phyloP scores from a whole-genome alignment of 2,113 vertebrate species.

The Solenodon paradoxus region DNA sequence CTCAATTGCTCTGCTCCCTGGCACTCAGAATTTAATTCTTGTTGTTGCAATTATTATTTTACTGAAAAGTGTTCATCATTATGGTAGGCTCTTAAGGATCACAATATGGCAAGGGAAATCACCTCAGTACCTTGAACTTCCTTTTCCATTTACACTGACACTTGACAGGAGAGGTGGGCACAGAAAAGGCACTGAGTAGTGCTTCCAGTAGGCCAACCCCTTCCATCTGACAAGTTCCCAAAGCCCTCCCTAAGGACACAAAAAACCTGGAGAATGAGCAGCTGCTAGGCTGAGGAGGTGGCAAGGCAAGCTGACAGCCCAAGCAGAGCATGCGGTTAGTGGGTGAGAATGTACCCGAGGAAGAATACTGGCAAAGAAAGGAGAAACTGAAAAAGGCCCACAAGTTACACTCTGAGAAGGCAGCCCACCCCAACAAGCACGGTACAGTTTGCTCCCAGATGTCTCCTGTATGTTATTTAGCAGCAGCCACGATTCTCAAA shows the following conservation, averaged over 20 bases:
- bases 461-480: neutral
- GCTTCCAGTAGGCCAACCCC: neutral
- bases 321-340: constrained; percentile 51
- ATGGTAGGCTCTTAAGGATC: neutral
- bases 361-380: constrained; percentile 54
- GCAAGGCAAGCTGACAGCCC: constrained; percentile 54
- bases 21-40: constrained; percentile 15
- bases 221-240: constrained; percentile 17
- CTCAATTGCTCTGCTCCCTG: constrained; percentile 17
- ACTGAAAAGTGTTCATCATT: neutral
- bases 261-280: constrained; percentile 58
- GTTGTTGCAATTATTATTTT: neutral
- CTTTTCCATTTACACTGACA: neutral
- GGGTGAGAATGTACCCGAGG: constrained; percentile 38
- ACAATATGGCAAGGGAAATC: neutral
- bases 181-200: neutral
- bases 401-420: constrained; percentile 5
- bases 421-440: neutral
- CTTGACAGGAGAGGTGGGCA: neutral
- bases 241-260: neutral
- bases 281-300: constrained; percentile 58
- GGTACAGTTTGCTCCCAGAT: neutral
- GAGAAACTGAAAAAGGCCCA: constrained; percentile 55
- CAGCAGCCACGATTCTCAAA: neutral
- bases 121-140: neutral